Base-by-base conservation (phyloP, 2,888 invertebrate species). In the Metallyticus violacea region DNA sequence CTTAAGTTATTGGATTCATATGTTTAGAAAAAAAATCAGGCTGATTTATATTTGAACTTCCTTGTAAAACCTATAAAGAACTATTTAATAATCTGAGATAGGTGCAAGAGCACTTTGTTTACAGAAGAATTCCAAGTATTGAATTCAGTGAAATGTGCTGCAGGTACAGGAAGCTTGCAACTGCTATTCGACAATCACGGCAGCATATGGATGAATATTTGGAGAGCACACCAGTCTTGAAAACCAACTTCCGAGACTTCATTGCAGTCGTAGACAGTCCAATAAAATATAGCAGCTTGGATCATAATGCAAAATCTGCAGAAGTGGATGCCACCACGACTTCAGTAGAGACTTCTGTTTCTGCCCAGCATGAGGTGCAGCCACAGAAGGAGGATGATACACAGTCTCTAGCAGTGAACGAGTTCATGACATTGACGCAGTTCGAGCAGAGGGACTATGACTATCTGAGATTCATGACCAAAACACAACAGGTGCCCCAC, bases 381-480 rank as follows among this genome's bases (percentile, higher is more conserved):
- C 15, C 2, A 2, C 40, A 62, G 40, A 62, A 62, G 40, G 40
- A 62, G 15, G 40, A 15, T 1, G 40, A 15, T 22, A 15, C 22
- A 15, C 40, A 15, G 3, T 15, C 83, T 1, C 22, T 83, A 25
- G 7, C 29, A 5, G 25, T 40, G 5, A 83, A 83, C 77, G 83
- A 83, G 1, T 83, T 77, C 26, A 77, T 83, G 40, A 77, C 81
- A 0, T 25, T 83, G 26, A 77, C 22, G 7, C n/a, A 76, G 7
- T 85, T 29, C 6, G 81, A 86, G 26, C 22, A 77, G 29, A 85
- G 77, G 15, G 78, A 85, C 29, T 81, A 62, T 62, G 85, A 85
- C 7, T 87, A 87, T 81, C 79, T 87, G 85, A 85, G 79, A 27
- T 86, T 86, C 84, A 87, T 87, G 87, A 22, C 76, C n/a, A 85